phyloP scores from a whole-genome alignment of 2,797 vertebrate genomes.

The Pangasius krempfi region DNA sequence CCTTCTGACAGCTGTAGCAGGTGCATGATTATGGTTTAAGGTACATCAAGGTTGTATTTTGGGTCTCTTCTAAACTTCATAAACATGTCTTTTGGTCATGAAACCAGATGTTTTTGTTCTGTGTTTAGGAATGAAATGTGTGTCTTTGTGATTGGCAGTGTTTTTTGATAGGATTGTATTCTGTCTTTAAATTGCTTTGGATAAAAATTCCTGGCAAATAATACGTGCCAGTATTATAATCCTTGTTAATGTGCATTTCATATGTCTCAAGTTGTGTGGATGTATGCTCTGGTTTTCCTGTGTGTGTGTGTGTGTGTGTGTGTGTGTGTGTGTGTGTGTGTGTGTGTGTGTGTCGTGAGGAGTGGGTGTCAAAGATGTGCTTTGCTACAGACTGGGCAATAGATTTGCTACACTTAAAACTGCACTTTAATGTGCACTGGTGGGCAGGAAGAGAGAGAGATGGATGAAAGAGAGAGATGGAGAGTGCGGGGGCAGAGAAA shows the following conservation, averaged over 20 bases:
- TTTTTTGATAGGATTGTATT: not conserved
- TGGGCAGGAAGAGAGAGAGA: slow-evolving; percentile 23
- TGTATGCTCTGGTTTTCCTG: not conserved
- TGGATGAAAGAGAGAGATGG: slow-evolving; percentile 29
- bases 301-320: slow-evolving; percentile 14
- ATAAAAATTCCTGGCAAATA: not conserved
- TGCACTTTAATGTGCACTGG: slow-evolving; percentile 46
- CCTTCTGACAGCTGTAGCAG: not conserved
- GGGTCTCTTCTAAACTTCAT: not conserved
- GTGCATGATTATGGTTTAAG: not conserved
- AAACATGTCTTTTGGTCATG: slow-evolving; percentile 3
- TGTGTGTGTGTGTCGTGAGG: slow-evolving; percentile 21
- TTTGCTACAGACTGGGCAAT: slow-evolving; percentile 43
- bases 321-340: not conserved
- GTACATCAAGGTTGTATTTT: slow-evolving; percentile 16
- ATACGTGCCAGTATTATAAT: not conserved
- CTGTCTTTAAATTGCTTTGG: not conserved
- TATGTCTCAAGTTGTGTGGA: not conserved
- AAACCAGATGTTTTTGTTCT: not conserved
- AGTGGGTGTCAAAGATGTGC: slow-evolving; percentile 36
- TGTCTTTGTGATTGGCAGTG: not conserved
- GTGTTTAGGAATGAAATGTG: not conserved
- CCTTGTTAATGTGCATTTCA: not conserved
- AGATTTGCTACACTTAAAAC: slow-evolving; percentile 52
- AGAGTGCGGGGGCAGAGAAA: slow-evolving; percentile 42